Evolutionary conservation across 1,140 invertebrate species (phyloP), one percentile per base, ranked within the genome.

Genomic region (Mycetomoellerius zeteki): DNA sequence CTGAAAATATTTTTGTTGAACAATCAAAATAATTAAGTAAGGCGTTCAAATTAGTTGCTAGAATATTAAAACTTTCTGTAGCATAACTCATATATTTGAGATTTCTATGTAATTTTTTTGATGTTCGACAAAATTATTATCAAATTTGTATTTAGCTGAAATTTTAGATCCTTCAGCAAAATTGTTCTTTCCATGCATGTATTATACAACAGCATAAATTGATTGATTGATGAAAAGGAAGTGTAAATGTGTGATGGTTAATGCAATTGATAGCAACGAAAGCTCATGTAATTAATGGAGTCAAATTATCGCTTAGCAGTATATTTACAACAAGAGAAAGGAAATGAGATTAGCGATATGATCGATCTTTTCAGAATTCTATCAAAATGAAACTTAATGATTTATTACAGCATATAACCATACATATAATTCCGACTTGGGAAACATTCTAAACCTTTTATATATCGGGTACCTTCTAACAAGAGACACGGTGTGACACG

Each of bases 221-320:
- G 37, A 58, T 75, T 58, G 30, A 58, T 52, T 52, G 19, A 73
- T 67, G 16, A 50, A 58, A 37, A 37, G 12, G 14, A 76, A 16
- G n/a, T 37, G 2, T 56, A 76, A 60, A 75, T 37, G 37, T 56
- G n/a, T 2, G 5, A 50, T 47, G 12, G 21, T 71, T 47, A 50
- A 19, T 27, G 21, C 19, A 14, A 43, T 43, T 60, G 54, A 33
- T 60, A 43, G 4, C 19, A 37, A 16, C 30, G 27, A 16, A 33
- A 56, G n/a, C 27, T 8, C 54, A 8, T 19, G 52, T 16, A 21
- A 60, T 58, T 76, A 58, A 76, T n/a, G 19, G 10, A 65, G 3
- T 65, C 47, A 65, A 76, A 30, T 62, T 47, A n/a, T 50, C 21
- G 27, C 24, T 16, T 37, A 27, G 21, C 10, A 8, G 4, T 37